phyloP scores from a whole-genome alignment of 2,113 vertebrate genomes.

The Eupsittula cactorum region DNA sequence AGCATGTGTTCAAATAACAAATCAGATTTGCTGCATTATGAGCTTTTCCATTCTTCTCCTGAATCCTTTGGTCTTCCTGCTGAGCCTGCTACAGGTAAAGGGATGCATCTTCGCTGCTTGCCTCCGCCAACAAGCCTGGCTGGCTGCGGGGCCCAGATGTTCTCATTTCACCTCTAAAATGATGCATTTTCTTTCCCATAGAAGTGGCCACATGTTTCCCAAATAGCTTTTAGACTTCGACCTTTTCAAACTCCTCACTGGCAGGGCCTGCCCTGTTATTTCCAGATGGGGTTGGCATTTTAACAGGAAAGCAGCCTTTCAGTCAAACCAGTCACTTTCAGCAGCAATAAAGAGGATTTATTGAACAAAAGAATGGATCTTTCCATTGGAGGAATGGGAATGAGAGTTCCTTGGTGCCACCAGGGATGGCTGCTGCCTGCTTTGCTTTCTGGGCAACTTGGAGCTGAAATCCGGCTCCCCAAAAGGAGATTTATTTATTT shows the following conservation, averaged over 20 bases:
- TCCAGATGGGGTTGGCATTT: conserved; percentile 26
- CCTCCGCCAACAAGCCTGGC: neutral
- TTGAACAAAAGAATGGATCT: neutral
- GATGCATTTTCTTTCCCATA: neutral
- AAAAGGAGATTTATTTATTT: neutral
- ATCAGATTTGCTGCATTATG: accelerated
- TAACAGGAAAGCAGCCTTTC: neutral
- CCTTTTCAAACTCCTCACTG: conserved; percentile 14
- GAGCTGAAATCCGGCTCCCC: neutral
- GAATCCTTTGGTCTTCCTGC: neutral
- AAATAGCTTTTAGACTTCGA: conserved; percentile 17
- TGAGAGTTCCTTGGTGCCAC: neutral
- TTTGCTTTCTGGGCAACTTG: neutral
- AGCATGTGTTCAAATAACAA: neutral
- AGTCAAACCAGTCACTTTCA: neutral
- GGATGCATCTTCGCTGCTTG: neutral
- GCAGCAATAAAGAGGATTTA: neutral
- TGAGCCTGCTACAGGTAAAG: accelerated
- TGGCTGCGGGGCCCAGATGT: neutral
- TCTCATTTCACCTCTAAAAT: neutral
- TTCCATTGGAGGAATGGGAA: neutral
- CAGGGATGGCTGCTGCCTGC: neutral
- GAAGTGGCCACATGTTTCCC: neutral
- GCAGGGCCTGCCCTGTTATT: neutral
- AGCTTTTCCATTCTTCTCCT: neutral